Evolutionary conservation across 2,797 vertebrate genomes (phyloP).

Genomic region (Channallabes apus): DNA sequence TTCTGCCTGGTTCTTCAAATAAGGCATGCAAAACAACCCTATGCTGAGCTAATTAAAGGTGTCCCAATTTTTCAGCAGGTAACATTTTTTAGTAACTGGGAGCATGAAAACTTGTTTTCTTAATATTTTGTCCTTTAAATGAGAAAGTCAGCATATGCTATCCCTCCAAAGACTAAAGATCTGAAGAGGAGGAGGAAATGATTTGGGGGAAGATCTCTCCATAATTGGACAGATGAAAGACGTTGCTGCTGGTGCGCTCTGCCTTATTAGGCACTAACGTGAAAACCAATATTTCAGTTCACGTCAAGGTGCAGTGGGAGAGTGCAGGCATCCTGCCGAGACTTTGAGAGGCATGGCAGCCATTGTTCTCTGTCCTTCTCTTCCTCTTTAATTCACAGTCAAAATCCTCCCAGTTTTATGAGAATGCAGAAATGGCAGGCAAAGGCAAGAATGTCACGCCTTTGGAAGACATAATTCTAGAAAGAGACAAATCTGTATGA

Average conservation of each 20-base stretch:
- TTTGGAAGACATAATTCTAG: constrained; percentile 22
- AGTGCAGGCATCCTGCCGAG: constrained; percentile 65
- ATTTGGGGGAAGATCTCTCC: constrained; percentile 79
- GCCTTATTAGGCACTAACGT: constrained; percentile 86
- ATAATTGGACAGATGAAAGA: constrained; percentile 92
- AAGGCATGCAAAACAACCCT: constrained; percentile 64
- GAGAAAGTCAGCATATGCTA: background rate
- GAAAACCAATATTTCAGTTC: constrained; percentile 81
- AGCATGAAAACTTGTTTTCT: background rate
- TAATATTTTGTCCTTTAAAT: constrained; percentile 30
- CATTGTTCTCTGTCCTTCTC: constrained; percentile 53
- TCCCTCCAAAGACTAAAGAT: constrained; percentile 24
- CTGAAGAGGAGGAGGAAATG: constrained; percentile 80
- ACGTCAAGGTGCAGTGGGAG: constrained; percentile 74
- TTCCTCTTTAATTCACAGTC: constrained; percentile 65
- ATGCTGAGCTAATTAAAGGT: constrained; percentile 90
- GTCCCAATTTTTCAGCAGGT: background rate
- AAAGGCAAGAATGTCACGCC: constrained; percentile 58
- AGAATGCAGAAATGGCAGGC: constrained; percentile 59
- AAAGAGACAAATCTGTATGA: constrained; percentile 38
- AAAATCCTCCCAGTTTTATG: constrained; percentile 55
- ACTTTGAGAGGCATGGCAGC: constrained; percentile 57
- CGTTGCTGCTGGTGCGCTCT: constrained; percentile 70
- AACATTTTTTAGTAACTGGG: background rate
- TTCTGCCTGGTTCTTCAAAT: constrained; percentile 36